phyloP scores from a whole-genome alignment of 30 jellyfish, hydroid and myxozoan species.

The Pseudorhiza aurosa region DNA sequence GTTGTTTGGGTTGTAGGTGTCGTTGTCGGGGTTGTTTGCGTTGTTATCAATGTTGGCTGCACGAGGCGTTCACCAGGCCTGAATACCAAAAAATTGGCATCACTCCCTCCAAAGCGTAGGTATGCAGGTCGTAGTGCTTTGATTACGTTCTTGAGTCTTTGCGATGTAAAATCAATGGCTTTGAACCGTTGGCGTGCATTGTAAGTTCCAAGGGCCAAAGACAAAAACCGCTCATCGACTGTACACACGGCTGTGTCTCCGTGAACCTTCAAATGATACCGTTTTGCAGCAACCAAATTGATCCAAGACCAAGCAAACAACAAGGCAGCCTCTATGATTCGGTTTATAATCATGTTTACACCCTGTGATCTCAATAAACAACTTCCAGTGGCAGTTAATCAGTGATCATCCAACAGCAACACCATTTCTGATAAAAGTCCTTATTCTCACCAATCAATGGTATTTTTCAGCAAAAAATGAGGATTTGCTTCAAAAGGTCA shows the following conservation, averaged over 20 bases:
- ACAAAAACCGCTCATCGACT: constrained; percentile 68
- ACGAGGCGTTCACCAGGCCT: constrained; percentile 47
- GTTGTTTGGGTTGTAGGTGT: constrained; percentile 8
- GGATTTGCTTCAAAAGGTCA: too few relatives aligned
- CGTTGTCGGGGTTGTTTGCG: constrained; percentile 16
- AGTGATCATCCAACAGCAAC: too few relatives aligned
- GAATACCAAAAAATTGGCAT: constrained; percentile 67
- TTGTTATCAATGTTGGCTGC: constrained; percentile 54
- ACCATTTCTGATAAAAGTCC: too few relatives aligned
- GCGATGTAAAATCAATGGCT: constrained; percentile 62
- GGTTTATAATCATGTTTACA: too few relatives aligned
- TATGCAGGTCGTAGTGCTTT: constrained; percentile 82
- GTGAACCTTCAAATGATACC: constrained; percentile 7
- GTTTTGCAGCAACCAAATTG: background rate
- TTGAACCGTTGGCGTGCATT: constrained; percentile 61
- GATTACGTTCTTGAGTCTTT: constrained; percentile 60
- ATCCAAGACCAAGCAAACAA: background rate
- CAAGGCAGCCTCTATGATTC: too few relatives aligned
- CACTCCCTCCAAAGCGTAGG: constrained; percentile 85
- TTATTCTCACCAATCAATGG: too few relatives aligned
- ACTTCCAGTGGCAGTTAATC: too few relatives aligned
- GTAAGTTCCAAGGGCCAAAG: constrained; percentile 71
- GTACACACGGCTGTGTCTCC: constrained; percentile 41
- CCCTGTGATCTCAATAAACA: too few relatives aligned
- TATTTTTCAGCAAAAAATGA: too few relatives aligned